Evolutionary conservation across 2,797 vertebrate species (phyloP).

Genomic region (Enteromius treurensis): DNA sequence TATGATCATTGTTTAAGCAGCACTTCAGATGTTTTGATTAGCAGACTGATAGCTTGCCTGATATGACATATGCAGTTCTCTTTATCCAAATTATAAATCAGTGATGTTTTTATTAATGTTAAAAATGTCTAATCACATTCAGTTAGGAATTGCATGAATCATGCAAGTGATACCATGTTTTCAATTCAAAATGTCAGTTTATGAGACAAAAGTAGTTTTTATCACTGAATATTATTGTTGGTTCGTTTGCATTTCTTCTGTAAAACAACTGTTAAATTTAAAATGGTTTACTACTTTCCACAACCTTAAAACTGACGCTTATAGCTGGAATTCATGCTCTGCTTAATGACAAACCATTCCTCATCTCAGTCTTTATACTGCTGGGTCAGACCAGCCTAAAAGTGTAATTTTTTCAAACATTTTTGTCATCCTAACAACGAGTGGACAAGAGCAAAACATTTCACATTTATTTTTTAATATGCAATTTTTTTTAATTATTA

Average conservation of each 20-base stretch:
- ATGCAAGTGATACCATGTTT: background rate
- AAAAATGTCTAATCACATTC: background rate
- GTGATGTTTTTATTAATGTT: too few relatives aligned
- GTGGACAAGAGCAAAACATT: background rate
- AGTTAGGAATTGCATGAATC: background rate
- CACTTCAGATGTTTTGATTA: slow-evolving; percentile 20
- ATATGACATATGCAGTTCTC: background rate
- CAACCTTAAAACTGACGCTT: background rate
- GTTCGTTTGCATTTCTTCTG: background rate
- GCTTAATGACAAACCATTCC: background rate
- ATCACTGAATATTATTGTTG: background rate
- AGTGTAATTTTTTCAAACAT: background rate
- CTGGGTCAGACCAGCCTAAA: background rate
- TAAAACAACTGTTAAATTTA: background rate
- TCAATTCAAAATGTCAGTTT: background rate
- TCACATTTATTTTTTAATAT: too few relatives aligned
- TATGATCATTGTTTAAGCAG: background rate
- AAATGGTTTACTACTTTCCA: background rate
- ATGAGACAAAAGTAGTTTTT: background rate
- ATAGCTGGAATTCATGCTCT: background rate
- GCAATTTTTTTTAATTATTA: too few relatives aligned
- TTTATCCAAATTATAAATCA: background rate
- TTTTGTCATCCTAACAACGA: background rate
- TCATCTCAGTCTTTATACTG: background rate
- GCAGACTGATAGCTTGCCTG: background rate